phyloP scores from a whole-genome alignment of 92 coral and sea anemone species.

The Actinernus sp. region DNA sequence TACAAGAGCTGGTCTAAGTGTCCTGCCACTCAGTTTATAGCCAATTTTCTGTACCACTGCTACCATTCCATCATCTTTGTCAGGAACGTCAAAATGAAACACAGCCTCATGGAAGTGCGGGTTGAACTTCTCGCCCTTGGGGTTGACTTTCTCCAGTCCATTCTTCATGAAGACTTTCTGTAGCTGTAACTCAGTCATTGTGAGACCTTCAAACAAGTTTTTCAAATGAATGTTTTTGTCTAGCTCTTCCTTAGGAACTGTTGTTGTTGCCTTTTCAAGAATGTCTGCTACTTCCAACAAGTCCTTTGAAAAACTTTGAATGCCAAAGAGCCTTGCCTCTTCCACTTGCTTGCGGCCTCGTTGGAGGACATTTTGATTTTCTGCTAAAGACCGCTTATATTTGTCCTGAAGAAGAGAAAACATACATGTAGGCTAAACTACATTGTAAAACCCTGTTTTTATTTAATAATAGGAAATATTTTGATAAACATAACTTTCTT shows the following conservation, averaged over 20 bases:
- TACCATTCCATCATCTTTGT: conserved; percentile 92
- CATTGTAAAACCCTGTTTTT: too few species aligned
- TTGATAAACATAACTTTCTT: too few species aligned
- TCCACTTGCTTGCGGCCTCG: conserved; percentile 92
- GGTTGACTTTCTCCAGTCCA: conserved; percentile 91
- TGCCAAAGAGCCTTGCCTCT: conserved; percentile 94
- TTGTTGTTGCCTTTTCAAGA: conserved; percentile 93
- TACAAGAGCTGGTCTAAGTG: conserved; percentile 96
- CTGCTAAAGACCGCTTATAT: conserved; percentile 95
- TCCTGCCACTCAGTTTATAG: conserved; percentile 90
- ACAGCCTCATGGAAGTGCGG: conserved; percentile 97
- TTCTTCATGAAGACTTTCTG: conserved; percentile 91
- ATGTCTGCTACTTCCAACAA: conserved; percentile 97
- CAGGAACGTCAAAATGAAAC: conserved; percentile 89
- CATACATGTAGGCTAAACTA: too few species aligned
- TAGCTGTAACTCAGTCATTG: conserved; percentile 89
- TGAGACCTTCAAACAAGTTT: conserved; percentile 94
- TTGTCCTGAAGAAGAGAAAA: conserved; percentile 86
- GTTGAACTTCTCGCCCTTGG: conserved; percentile 92
- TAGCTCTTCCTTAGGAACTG: conserved; percentile 86
- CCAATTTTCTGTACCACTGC: conserved; percentile 94
- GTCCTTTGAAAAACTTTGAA: conserved; percentile 95
- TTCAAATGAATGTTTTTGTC: conserved; percentile 71
- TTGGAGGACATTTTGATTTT: conserved; percentile 87
- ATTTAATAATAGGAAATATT: too few species aligned